These are phyloP conservation scores for Cyprinella venusta DNA, from an alignment of 2,797 vertebrate genomes.

Conservation along the genomic window DNA sequence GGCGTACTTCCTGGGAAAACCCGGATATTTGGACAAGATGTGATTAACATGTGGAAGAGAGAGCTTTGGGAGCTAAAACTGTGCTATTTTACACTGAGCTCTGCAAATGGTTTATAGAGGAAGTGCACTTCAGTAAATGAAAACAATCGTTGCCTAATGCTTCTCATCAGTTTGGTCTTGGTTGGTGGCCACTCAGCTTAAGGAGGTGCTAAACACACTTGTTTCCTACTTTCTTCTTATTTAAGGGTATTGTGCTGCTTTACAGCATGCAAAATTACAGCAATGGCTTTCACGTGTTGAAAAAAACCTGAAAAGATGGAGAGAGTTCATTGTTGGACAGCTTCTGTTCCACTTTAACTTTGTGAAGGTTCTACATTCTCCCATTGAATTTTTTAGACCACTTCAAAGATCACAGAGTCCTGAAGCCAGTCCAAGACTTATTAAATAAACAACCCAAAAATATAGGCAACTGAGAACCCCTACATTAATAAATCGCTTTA, in stretches of 20 bases:
- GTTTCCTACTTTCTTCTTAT: slow-evolving; percentile 11
- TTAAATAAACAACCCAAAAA: slow-evolving; percentile 48
- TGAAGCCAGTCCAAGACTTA: slow-evolving; percentile 11
- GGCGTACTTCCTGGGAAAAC: slow-evolving; percentile 46
- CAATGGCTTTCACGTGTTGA: not conserved
- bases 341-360: slow-evolving; percentile 18
- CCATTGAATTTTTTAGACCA: slow-evolving; percentile 12
- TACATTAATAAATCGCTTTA: slow-evolving; percentile 44
- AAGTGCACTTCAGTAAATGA: slow-evolving; percentile 48
- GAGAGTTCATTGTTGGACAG: not conserved
- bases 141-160: slow-evolving; percentile 51
- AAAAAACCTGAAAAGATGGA: not conserved
- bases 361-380: slow-evolving; percentile 13
- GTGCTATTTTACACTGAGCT: slow-evolving; percentile 48
- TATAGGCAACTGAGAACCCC: slow-evolving; percentile 21
- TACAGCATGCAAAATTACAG: not conserved
- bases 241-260: not conserved
- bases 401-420: slow-evolving; percentile 26
- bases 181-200: slow-evolving; percentile 36
- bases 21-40: slow-evolving; percentile 45
- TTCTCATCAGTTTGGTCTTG: slow-evolving; percentile 53
- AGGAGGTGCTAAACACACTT: slow-evolving; percentile 29
- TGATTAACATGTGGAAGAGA: slow-evolving; percentile 54
- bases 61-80: slow-evolving; percentile 48
- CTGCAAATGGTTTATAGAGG: slow-evolving; percentile 48